Percentiles rank a stretch among this genome's conserved stretches.
These are phyloP conservation scores for Drosophila basisetae DNA, from an alignment of 2,888 invertebrate genomes.

Conservation along the genomic window DNA sequence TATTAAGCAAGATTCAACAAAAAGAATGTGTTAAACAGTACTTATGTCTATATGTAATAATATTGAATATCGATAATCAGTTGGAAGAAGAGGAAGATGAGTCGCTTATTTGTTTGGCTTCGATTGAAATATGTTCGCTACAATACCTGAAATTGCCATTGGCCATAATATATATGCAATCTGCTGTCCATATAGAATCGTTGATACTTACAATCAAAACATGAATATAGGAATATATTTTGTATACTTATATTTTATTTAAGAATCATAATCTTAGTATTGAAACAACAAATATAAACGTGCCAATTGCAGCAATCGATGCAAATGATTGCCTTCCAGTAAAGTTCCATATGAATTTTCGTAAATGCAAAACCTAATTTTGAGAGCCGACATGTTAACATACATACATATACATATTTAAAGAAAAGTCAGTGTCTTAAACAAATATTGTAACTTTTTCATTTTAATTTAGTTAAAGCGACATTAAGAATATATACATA, in stretches of 20 bases:
- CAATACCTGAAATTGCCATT: slow-evolving; percentile 71
- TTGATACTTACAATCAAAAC: slow-evolving; percentile 44
- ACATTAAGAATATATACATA: slow-evolving; percentile 59
- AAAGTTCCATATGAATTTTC: slow-evolving; percentile 64
- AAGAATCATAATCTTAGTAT: slow-evolving; percentile 70
- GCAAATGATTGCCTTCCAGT: slow-evolving; percentile 47
- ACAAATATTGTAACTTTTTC: slow-evolving; percentile 62
- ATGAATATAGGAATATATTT: slow-evolving; percentile 65
- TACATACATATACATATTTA: slow-evolving; percentile 48
- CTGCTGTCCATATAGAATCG: slow-evolving; percentile 45
- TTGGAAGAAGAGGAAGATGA: neutral
- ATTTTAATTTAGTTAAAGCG: slow-evolving; percentile 66
- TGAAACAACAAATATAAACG: slow-evolving; percentile 40
- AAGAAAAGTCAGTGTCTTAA: slow-evolving; percentile 69
- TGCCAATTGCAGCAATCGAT: slow-evolving; percentile 65
- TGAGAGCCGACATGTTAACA: slow-evolving; percentile 66
- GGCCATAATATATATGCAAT: slow-evolving; percentile 42
- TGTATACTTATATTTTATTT: slow-evolving; percentile 77
- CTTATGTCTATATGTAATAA: slow-evolving; percentile 37
- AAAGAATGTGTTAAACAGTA: slow-evolving; percentile 20
- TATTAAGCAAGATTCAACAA: slow-evolving; percentile 29
- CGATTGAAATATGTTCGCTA: slow-evolving; percentile 64
- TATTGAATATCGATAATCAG: slow-evolving; percentile 38
- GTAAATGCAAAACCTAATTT: slow-evolving; percentile 59
- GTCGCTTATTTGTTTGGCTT: slow-evolving; percentile 60